Conservation (phyloP, 2,888 invertebrate species). For the Cheilosia pagana region DNA sequence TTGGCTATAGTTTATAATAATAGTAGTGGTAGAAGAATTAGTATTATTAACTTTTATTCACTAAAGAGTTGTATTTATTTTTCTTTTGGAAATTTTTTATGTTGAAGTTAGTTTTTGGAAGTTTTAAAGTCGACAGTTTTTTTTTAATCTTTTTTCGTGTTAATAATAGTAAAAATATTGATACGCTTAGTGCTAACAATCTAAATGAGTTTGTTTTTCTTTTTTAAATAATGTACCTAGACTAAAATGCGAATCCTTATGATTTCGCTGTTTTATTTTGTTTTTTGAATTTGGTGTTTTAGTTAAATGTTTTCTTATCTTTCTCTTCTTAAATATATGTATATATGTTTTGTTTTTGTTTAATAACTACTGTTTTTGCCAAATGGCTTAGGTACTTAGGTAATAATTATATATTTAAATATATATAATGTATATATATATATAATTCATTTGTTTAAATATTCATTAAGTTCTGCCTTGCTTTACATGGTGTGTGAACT, state of each 20-base stretch:
- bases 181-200: conserved; percentile 75
- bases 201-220: conserved; percentile 67
- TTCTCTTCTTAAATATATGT: conserved; percentile 56
- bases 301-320: conserved; percentile 54
- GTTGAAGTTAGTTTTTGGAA: conserved; percentile 49
- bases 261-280: conserved; percentile 55
- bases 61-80: conserved; percentile 32
- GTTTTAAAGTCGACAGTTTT: conserved; percentile 51
- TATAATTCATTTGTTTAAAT: conserved; percentile 31
- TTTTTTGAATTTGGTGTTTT: conserved; percentile 66
- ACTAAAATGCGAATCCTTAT: conserved; percentile 69
- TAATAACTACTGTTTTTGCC: conserved; percentile 79
- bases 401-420: conserved; percentile 77
- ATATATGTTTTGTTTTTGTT: conserved; percentile 39
- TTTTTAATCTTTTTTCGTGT: conserved; percentile 54
- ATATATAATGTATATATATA: conserved; percentile 71
- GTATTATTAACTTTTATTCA: conserved; percentile 65
- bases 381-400: conserved; percentile 83
- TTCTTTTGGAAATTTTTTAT: conserved; percentile 35
- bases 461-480: conserved; percentile 55
- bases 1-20: conserved; percentile 64
- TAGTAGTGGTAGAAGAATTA: conserved; percentile 71
- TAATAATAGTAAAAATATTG: conserved; percentile 75
- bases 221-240: conserved; percentile 61
- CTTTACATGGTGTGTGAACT: conserved; percentile 54